Evolutionary conservation across 2,797 vertebrate species (phyloP).

Genomic region (Jordanella pulchra): DNA sequence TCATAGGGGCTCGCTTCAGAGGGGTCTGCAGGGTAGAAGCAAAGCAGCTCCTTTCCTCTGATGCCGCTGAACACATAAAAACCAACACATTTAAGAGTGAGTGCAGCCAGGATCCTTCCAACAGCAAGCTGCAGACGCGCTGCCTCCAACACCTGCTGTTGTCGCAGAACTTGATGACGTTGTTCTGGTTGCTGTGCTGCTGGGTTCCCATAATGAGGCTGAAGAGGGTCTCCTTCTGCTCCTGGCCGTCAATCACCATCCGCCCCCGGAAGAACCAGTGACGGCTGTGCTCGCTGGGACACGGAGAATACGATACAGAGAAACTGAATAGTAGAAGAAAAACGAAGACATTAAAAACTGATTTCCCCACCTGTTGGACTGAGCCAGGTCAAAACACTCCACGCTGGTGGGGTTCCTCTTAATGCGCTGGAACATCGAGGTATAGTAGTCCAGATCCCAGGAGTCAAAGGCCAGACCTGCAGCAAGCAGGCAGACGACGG

Average conservation of each 20-base stretch:
- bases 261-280: constrained; percentile 96
- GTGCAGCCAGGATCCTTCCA: neutral
- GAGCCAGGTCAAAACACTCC: constrained; percentile 92
- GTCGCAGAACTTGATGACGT: constrained; percentile 93
- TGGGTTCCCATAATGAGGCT: constrained; percentile 91
- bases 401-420: constrained; percentile 89
- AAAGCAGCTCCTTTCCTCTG: constrained; percentile 79
- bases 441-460: constrained; percentile 93
- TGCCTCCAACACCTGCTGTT: constrained; percentile 88
- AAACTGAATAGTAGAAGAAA: neutral
- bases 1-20: constrained; percentile 78
- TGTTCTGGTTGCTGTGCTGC: constrained; percentile 88
- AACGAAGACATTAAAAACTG: neutral
- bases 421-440: constrained; percentile 83
- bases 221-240: constrained; percentile 84
- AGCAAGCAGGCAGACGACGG: neutral
- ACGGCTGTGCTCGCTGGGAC: constrained; percentile 89
- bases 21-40: constrained; percentile 83
- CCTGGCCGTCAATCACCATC: constrained; percentile 82
- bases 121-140: neutral
- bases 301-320: neutral
- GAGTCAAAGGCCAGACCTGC: constrained; percentile 89
- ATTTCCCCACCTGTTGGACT: constrained; percentile 88
- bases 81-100: constrained; percentile 19
- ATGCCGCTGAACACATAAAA: constrained; percentile 82